Conservation (phyloP, 2,113 vertebrate species). For the Gallinago undulata region DNA sequence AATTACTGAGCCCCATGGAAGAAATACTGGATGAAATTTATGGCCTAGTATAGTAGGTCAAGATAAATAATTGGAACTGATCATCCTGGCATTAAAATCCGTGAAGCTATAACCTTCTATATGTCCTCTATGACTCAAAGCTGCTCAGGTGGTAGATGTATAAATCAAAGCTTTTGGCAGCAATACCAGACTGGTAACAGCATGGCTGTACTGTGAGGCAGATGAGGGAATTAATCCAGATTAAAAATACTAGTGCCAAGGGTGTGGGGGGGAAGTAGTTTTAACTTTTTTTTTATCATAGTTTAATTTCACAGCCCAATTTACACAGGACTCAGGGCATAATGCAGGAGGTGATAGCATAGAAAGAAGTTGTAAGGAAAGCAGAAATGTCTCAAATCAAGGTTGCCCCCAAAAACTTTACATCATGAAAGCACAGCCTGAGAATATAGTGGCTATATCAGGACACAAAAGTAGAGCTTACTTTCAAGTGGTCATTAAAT, state of each 20-base stretch:
- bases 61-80: background rate
- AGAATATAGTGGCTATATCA: background rate
- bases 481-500: background rate
- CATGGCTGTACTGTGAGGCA: background rate
- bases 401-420: background rate
- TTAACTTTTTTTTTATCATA: background rate
- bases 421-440: background rate
- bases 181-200: background rate
- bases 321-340: background rate
- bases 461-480: background rate
- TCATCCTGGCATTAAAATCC: background rate
- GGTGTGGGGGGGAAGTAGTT: background rate
- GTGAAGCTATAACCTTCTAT: background rate
- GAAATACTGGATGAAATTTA: background rate
- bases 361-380: background rate
- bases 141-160: slow-evolving; percentile 27
- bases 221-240: slow-evolving; percentile 20
- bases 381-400: background rate
- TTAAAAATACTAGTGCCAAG: slow-evolving; percentile 36
- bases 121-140: background rate
- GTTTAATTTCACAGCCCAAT: background rate
- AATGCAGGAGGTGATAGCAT: background rate
- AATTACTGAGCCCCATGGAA: background rate
- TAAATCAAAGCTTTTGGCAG: slow-evolving; percentile 35
- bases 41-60: background rate